Evolutionary conservation across 2,113 vertebrate species (phyloP).

Genomic region (Piaya cayana): DNA sequence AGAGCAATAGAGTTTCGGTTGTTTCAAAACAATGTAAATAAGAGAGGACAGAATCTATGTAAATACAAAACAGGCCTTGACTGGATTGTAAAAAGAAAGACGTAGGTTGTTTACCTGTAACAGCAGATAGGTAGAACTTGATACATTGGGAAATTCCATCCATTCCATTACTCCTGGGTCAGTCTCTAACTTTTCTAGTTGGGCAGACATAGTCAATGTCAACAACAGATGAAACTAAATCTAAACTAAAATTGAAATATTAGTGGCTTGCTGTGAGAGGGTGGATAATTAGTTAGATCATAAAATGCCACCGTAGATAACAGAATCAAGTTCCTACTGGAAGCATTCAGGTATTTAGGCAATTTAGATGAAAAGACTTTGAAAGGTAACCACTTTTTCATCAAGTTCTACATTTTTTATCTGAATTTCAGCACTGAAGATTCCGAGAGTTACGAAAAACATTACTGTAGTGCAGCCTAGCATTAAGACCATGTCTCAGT

Average conservation of each 20-base stretch:
- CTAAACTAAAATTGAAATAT: background rate
- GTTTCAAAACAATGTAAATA: background rate
- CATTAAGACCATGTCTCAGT: background rate
- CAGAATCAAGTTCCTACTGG: background rate
- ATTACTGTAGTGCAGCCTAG: background rate
- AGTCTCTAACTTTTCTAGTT: background rate
- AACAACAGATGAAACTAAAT: background rate
- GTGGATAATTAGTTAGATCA: background rate
- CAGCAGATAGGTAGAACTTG: background rate
- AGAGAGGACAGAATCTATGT: background rate
- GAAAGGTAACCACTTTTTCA: background rate
- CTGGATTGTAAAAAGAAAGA: background rate
- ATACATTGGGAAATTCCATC: background rate
- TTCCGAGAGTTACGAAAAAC: conserved; percentile 7
- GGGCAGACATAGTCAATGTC: background rate
- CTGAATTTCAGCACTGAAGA: background rate
- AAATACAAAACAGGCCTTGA: background rate
- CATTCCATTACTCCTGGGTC: background rate
- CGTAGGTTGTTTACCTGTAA: background rate
- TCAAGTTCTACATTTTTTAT: background rate
- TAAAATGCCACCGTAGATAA: background rate
- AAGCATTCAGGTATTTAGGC: background rate
- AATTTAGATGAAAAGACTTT: background rate
- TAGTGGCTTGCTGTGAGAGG: background rate
- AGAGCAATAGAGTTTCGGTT: background rate